A percentile compares a stretch with the other conserved stretches of the same genome.
These are phyloP conservation scores for Cardiocondyla obscurior DNA, from an alignment of 1,140 invertebrate genomes.

Conservation along the genomic window DNA sequence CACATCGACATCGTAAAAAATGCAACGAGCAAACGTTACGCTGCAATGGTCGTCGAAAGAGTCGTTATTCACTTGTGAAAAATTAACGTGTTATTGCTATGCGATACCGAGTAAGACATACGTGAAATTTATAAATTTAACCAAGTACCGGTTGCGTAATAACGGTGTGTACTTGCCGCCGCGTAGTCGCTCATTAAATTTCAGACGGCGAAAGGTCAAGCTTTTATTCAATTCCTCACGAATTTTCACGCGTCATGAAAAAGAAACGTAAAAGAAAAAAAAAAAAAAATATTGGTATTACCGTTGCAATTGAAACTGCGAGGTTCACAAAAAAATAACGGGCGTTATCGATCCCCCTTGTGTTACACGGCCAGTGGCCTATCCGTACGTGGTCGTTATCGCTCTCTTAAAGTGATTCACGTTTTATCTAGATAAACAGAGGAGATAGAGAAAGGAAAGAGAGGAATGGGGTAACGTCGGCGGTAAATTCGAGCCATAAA, in stretches of 20 bases:
- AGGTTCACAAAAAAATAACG: slow-evolving; percentile 61
- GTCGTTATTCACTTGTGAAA: slow-evolving; percentile 37
- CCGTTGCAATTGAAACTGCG: slow-evolving; percentile 61
- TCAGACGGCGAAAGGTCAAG: slow-evolving; percentile 2
- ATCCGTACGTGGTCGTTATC: slow-evolving; percentile 61
- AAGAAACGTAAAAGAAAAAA: too few relatives aligned
- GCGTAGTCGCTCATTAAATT: not conserved
- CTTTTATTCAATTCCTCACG: slow-evolving; percentile 8
- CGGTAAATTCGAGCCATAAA: slow-evolving; percentile 35
- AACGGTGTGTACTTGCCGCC: not conserved
- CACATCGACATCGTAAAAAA: slow-evolving; percentile 27
- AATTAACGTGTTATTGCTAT: slow-evolving; percentile 26
- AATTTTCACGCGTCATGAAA: slow-evolving; percentile 21
- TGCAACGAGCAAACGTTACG: slow-evolving; percentile 11
- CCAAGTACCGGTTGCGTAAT: too few relatives aligned
- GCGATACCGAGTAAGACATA: not conserved
- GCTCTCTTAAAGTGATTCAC: slow-evolving; percentile 54
- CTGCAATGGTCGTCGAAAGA: slow-evolving; percentile 25
- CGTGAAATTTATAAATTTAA: too few relatives aligned
- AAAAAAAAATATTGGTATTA: not conserved
- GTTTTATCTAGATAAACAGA: slow-evolving; percentile 64
- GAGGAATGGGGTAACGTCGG: slow-evolving; percentile 14
- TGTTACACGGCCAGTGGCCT: slow-evolving; percentile 15
- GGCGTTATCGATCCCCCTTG: slow-evolving; percentile 60
- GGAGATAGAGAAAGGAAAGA: slow-evolving; percentile 1